phyloP scores from a whole-genome alignment of 2,113 vertebrate species.

The Gnathonemus echidnorhynchus region DNA sequence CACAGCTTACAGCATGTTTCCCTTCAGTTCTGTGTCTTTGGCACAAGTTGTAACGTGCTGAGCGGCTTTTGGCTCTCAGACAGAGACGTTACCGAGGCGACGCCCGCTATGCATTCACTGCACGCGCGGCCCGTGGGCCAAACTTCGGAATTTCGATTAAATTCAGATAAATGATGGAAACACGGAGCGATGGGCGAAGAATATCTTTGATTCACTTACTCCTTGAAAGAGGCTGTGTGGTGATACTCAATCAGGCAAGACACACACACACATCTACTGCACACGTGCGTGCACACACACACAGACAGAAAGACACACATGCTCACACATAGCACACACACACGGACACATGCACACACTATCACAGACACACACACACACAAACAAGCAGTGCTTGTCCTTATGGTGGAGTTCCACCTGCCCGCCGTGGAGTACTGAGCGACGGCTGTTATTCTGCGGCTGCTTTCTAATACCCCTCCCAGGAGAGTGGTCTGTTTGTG shows the following conservation, averaged over 20 bases:
- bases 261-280: background rate
- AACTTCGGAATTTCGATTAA: constrained; percentile 13
- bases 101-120: background rate
- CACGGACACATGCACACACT: background rate
- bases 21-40: background rate
- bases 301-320: constrained; percentile 7
- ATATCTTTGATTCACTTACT: background rate
- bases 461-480: constrained; percentile 48
- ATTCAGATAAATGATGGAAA: constrained; percentile 16
- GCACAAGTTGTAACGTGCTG: background rate
- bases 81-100: background rate
- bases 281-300: background rate
- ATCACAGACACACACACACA: background rate
- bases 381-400: background rate
- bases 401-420: background rate
- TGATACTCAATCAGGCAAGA: background rate
- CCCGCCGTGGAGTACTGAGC: constrained; percentile 33
- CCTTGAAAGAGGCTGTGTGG: background rate
- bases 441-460: constrained; percentile 46
- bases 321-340: constrained; percentile 14
- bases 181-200: background rate
- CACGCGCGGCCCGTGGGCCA: background rate
- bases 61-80: background rate
- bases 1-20: background rate
- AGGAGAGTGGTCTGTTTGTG: constrained; percentile 49